Base-by-base conservation (phyloP, 2,797 vertebrate species). In the Chrosomus eos region DNA sequence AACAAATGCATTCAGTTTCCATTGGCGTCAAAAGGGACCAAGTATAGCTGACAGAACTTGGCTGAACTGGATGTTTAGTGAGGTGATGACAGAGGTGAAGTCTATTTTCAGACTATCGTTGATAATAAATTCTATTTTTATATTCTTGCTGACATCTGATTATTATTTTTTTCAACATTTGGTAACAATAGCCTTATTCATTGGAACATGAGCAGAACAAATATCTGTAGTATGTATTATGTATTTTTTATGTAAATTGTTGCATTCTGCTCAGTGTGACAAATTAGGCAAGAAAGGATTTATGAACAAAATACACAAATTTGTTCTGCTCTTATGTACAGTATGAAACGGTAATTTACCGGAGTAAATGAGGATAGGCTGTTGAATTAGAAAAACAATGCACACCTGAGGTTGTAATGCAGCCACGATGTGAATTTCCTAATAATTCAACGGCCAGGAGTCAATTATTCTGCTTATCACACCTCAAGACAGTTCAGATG, bases 1-100 rank as follows among this genome's bases (percentile, higher is more conserved):
- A 78, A 74, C 51, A 70, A 68, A 67, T 58, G 78, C 40, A 53
- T 72, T 77, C 4, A 19, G 21, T 80, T 84, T 45, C 70, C 14
- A 64, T 5, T 75, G 58, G n/a, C 58, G 43, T 79, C 33, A 53
- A 48, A 74, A 9, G 43, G 58, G 81, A 74, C 28, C 40, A 26
- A 66, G 71, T 21, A 66, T 36, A 45, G 9, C 60, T 64, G 62
- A 81, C 26, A 82, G 51, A 19, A 78, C 48, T 70, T 60, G 43
- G 67, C 80, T 45, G 36, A 23, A 60, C 0, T 45, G 7, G 3
- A 62, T 60, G 68, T 58, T 72, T 82, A 48, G 28, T 48, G 31
- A 82, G 19, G 76, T 48, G 75, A 55, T 81, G 53, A 72, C 53
- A 85, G 31, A 43, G 18, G 23, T 43, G 18, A 51, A 81, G 43